phyloP scores from a whole-genome alignment of 2,888 invertebrate species.

The Hedya salicella region DNA sequence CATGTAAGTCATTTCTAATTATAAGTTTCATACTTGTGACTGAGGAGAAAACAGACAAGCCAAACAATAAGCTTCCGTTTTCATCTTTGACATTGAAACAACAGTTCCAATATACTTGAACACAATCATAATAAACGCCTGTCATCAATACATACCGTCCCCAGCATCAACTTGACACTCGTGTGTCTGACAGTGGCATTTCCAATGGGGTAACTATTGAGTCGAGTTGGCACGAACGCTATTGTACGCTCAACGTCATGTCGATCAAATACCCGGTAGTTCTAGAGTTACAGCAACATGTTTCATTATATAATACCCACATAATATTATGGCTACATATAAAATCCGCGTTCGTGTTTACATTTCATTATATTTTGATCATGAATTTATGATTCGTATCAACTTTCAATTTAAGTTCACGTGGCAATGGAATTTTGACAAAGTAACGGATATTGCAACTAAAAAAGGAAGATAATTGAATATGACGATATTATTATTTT shows the following conservation, averaged over 20 bases:
- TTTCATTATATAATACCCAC: neutral
- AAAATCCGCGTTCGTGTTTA: no score
- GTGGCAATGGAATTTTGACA: no score
- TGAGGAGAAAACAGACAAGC: no score
- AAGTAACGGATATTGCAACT: no score
- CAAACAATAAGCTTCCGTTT: neutral
- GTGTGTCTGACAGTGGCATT: slow-evolving; percentile 24
- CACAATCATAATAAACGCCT: neutral
- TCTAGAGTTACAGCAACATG: slow-evolving; percentile 4
- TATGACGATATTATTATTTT: no score
- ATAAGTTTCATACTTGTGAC: no score
- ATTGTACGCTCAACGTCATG: slow-evolving; percentile 37
- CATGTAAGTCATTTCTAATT: no score
- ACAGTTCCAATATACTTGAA: neutral
- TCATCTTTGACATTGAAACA: neutral
- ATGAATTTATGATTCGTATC: no score
- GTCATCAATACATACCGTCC: slow-evolving; percentile 12
- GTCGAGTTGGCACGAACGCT: slow-evolving; percentile 42
- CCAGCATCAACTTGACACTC: slow-evolving; percentile 14
- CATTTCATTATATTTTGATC: no score
- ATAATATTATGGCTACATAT: no score
- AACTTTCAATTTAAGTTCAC: no score
- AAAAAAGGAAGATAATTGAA: no score
- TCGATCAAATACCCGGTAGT: slow-evolving; percentile 28
- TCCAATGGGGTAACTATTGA: slow-evolving; percentile 15